Base-by-base conservation (phyloP, 1,140 invertebrate genomes). In the Heliconius hermathena region DNA sequence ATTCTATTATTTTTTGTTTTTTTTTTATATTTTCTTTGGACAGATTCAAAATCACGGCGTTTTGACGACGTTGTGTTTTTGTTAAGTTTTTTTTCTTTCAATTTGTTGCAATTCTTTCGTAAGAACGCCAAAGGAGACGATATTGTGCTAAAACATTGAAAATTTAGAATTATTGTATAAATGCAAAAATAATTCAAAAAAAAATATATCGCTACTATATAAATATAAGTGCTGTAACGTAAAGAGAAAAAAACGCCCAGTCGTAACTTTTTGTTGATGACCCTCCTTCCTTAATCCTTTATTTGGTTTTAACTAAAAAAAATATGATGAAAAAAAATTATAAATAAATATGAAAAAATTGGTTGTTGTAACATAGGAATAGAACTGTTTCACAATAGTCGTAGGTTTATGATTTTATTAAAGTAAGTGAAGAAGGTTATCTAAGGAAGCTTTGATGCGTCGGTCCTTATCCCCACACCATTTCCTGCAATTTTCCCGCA, bases 51-150 rank as follows among this genome's bases (percentile, higher is more conserved):
- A 66, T 29, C 20, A 1, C 60, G 54, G 71, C 76, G 71, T 11
- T 16, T 54, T n/a, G 79, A 84, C 79, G 84, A 87, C 84, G 82
- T 86, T 88, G 87, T 88, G 88, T 88, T 84, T 86, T 91, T 90
- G 88, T 93, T 92, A 93, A 92, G 89, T 93, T 91, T 90, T 88
- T 90, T 87, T 89, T 83, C 88, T 87, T 85, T 81, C 82, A 80
- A 79, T 71, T 89, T 91, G 90, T 92, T 91, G 89, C 90, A 91
- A 92, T 91, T 90, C 87, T 87, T 89, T 89, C 80, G 76, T 88
- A 89, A 89, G 86, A 89, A 91, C 89, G 91, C 91, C 92, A 93
- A 92, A 93, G 90, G 87, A 89, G 88, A 88, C 81, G 85, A 88
- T 79, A 84, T 83, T 85, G 87, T 87, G 87, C 86, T 87, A 84